Evolutionary conservation across 2,113 vertebrate species (phyloP).

Genomic region (Salvelinus alpinus): DNA sequence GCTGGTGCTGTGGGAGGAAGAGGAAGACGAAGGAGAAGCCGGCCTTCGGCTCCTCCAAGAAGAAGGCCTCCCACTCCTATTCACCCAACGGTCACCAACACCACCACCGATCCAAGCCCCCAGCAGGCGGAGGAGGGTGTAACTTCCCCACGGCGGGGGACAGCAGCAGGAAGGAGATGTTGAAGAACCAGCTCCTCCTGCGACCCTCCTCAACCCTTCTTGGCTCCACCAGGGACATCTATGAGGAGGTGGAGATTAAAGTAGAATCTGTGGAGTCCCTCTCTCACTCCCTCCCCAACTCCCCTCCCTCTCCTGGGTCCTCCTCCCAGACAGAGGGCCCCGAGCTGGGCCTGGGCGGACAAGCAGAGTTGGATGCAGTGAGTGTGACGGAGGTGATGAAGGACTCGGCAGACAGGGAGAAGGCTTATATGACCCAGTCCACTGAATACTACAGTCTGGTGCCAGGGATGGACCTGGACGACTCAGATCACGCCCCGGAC

Average conservation of each 20-base stretch:
- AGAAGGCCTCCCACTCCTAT: slow-evolving; percentile 38
- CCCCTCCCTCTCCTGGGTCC: slow-evolving; percentile 1
- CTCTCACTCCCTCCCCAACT: neutral
- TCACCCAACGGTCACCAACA: slow-evolving; percentile 48
- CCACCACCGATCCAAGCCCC: slow-evolving; percentile 59
- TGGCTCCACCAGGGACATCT: slow-evolving; percentile 79
- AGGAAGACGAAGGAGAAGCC: slow-evolving; percentile 70
- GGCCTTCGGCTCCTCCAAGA: slow-evolving; percentile 57
- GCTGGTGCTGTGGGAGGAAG: slow-evolving; percentile 80
- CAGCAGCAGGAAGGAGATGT: slow-evolving; percentile 57
- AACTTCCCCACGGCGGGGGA: slow-evolving; percentile 1
- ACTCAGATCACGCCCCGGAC: slow-evolving; percentile 75
- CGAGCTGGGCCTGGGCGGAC: slow-evolving; percentile 27
- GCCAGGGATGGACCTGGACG: slow-evolving; percentile 83
- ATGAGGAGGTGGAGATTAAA: slow-evolving; percentile 84
- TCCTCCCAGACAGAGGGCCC: slow-evolving; percentile 25
- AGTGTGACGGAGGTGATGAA: slow-evolving; percentile 86
- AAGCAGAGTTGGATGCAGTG: slow-evolving; percentile 75
- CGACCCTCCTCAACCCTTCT: slow-evolving; percentile 67
- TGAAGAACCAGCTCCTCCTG: slow-evolving; percentile 74
- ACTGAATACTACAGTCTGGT: slow-evolving; percentile 89
- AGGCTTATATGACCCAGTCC: slow-evolving; percentile 84
- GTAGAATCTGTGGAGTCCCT: slow-evolving; percentile 73
- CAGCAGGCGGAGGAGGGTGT: neutral
- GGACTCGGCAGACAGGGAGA: slow-evolving; percentile 84